phyloP scores from a whole-genome alignment of 2,797 vertebrate genomes.

The Pseudotriccus pelzelni region DNA sequence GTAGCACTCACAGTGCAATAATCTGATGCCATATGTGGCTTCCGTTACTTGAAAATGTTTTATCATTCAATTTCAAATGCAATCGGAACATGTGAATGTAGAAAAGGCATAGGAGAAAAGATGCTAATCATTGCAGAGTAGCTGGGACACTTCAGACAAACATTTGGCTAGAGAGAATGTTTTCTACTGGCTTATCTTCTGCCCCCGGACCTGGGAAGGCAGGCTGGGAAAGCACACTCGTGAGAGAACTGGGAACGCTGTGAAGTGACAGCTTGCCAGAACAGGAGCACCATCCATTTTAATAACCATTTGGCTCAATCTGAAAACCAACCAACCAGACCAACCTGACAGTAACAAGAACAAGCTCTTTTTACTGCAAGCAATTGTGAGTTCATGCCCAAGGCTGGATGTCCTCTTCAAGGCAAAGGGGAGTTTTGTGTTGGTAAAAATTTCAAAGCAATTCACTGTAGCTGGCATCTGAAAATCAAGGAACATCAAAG shows the following conservation, averaged over 20 bases:
- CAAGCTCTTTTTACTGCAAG: constrained; percentile 42
- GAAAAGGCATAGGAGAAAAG: neutral
- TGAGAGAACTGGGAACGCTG: neutral
- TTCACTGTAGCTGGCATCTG: neutral
- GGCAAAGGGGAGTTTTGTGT: constrained; percentile 43
- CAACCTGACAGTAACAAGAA: constrained; percentile 63
- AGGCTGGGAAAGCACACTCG: neutral
- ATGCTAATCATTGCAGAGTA: constrained; percentile 30
- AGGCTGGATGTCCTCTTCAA: constrained; percentile 53
- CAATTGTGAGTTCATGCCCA: constrained; percentile 41
- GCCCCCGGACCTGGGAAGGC: neutral
- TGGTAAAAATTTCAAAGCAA: constrained; percentile 52
- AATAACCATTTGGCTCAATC: constrained; percentile 67
- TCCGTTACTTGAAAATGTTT: neutral
- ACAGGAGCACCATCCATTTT: constrained; percentile 61
- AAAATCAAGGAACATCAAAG: constrained; percentile 48
- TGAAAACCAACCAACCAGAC: constrained; percentile 65
- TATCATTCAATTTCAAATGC: constrained; percentile 28
- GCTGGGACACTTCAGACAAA: constrained; percentile 39
- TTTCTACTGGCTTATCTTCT: constrained; percentile 54
- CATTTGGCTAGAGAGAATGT: constrained; percentile 12
- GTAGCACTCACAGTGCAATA: neutral
- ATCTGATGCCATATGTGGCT: neutral
- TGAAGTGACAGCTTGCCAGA: constrained; percentile 63
- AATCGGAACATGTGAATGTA: neutral